Evolutionary conservation across 2,113 vertebrate species (phyloP), one percentile per base, ranked within the genome.

Genomic region (Bufo bufo): DNA sequence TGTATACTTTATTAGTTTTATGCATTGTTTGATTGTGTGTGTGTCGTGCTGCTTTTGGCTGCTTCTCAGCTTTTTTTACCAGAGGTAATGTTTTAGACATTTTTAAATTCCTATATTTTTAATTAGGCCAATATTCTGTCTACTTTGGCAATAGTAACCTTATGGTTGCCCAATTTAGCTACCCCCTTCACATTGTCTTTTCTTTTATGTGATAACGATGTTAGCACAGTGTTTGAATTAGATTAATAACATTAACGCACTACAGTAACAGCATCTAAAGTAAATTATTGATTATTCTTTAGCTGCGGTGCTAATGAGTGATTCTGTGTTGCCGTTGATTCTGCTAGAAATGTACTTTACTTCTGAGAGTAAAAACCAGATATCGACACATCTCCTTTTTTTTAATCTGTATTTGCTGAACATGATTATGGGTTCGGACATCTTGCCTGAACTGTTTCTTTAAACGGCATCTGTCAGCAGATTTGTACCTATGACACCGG

Each of bases 11-110:
- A 69, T 69, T 71, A 14, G 12, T 71, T 71, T 71, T 45, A 43
- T 56, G 47, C 43, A 58, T 75, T 85, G 56, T 85, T 13, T 50
- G 23, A 23, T 69, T 86, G 49, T 79, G 72, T 79, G 72, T 79
- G 20, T 54, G 14, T 66, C 4, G 12, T 50, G 75, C 61, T 86
- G 49, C 20, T 78, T 86, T 86, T 77, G 71, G 71, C 84, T 12
- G 20, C 56, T 7, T 63, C 16, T 59, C 84, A 61, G 54, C 14
- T 33, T 33, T 33, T 85, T 77, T 19, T 77, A 77, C 20, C 54
- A 61, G 71, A 50, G 50, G 56, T n/a, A 47, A 49, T 17, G 72
- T n/a, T 17, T 74, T 74, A 45, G 17, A 47, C 14, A 17, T 45
- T 74, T 47, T 19, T 45, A 33, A 33, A 45, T 19, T 85, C 7